phyloP scores from a whole-genome alignment of 2,797 vertebrate genomes.

The Tragelaphus oryx region DNA sequence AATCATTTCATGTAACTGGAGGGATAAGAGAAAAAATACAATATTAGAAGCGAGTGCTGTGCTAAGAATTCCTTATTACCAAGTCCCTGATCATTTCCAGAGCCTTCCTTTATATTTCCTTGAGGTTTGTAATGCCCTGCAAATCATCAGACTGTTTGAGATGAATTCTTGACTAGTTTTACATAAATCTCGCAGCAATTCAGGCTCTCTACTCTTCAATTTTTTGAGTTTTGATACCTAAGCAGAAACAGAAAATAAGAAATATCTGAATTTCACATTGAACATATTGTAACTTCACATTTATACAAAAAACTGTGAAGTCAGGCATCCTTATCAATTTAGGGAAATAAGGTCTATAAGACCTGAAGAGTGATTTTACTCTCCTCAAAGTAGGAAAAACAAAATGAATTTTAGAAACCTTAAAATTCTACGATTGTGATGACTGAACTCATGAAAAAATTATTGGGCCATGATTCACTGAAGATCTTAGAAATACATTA shows the following conservation, averaged over 20 bases:
- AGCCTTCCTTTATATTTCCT: background rate
- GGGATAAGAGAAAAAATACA: background rate
- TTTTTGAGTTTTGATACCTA: background rate
- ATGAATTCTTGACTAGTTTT: background rate
- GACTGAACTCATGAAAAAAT: constrained; percentile 61
- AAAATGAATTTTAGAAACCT: constrained; percentile 41
- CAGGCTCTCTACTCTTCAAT: fast-evolving
- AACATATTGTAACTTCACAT: background rate
- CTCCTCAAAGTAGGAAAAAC: background rate
- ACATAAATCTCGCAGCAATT: background rate
- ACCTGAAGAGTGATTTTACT: constrained; percentile 11
- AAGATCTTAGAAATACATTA: constrained; percentile 57
- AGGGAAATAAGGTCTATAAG: background rate
- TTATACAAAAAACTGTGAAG: background rate
- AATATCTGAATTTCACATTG: background rate
- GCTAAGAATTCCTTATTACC: background rate
- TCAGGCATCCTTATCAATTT: background rate
- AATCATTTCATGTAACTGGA: background rate
- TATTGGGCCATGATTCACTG: constrained; percentile 48
- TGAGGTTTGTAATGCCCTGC: background rate
- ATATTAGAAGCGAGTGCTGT: background rate
- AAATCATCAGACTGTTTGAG: background rate
- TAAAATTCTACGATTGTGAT: constrained; percentile 38
- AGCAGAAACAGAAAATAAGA: background rate
- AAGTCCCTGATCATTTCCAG: background rate